Evolutionary conservation across 2,888 invertebrate genomes (phyloP).

Genomic region (Cyclophora punctaria): DNA sequence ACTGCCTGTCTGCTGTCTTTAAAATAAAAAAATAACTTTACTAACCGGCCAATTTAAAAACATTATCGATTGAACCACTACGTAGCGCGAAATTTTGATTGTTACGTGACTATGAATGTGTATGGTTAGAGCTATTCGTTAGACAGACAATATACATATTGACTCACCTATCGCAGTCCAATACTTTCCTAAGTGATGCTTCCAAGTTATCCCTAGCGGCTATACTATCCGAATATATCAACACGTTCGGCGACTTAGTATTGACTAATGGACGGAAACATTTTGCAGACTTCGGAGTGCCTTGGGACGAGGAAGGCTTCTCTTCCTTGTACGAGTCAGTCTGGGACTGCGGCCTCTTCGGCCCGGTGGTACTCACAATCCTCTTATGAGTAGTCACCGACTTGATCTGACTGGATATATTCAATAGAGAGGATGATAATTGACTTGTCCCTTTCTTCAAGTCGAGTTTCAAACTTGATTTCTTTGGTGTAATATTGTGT

Average conservation of each 20-base stretch:
- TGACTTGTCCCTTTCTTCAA: conserved; percentile 64
- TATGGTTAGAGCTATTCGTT: conserved; percentile 15
- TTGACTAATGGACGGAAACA: conserved; percentile 71
- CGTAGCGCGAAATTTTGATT: conserved; percentile 12
- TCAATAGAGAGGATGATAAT: conserved; percentile 56
- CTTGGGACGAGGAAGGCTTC: conserved; percentile 38
- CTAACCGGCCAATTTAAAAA: conserved; percentile 17
- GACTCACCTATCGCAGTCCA: conserved; percentile 82
- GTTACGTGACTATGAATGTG: conserved; percentile 16
- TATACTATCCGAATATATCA: conserved; percentile 87
- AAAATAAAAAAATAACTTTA: conserved; percentile 19
- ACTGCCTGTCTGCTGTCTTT: conserved; percentile 24
- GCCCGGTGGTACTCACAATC: conserved; percentile 61
- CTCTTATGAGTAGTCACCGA: conserved; percentile 68
- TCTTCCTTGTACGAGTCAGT: conserved; percentile 46
- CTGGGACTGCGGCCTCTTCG: conserved; percentile 51
- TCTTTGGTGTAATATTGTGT: conserved; percentile 67
- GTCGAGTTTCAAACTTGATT: conserved; percentile 63
- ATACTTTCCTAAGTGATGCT: conserved; percentile 78
- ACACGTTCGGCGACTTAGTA: conserved; percentile 85
- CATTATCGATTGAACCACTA: conserved; percentile 10
- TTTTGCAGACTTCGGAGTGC: conserved; percentile 56
- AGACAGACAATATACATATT: conserved; percentile 5
- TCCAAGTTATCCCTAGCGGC: conserved; percentile 84
- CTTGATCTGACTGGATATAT: conserved; percentile 70